These are phyloP conservation scores for Exocentrus adspersus DNA, from an alignment of 2,888 invertebrate genomes.

Conservation along the genomic window DNA sequence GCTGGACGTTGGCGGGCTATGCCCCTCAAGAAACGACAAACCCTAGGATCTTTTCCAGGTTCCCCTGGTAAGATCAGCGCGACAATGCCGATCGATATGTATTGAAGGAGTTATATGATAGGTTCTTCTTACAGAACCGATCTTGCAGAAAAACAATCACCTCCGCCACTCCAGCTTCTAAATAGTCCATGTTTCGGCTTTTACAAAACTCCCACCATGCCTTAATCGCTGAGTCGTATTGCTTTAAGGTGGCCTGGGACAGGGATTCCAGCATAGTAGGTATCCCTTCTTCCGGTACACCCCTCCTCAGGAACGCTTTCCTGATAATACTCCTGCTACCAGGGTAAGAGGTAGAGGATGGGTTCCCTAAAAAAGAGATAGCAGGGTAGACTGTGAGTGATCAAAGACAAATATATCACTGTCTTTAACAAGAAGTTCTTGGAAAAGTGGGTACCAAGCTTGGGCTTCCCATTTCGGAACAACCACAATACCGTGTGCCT, in stretches of 20 bases:
- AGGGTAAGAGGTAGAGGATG: not conserved
- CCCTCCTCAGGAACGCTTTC: not conserved
- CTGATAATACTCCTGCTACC: conserved; percentile 3
- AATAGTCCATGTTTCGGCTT: too few relatives aligned
- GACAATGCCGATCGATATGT: not conserved
- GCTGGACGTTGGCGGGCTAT: not conserved
- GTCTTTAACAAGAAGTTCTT: conserved; percentile 5
- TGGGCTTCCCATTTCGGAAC: conserved; percentile 1
- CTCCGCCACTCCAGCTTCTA: not conserved
- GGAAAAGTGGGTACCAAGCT: conserved; percentile 1
- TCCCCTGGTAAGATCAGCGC: not conserved
- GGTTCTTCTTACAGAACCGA: not conserved
- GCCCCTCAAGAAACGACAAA: not conserved
- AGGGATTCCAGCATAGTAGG: conserved; percentile 2
- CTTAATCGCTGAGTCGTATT: conserved; percentile 1
- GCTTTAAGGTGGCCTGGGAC: not conserved
- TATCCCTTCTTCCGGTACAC: not conserved
- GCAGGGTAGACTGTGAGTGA: too few relatives aligned
- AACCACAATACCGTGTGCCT: not conserved
- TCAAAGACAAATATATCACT: not conserved
- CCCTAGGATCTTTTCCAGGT: not conserved
- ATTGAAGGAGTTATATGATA: not conserved
- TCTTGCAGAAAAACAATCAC: not conserved
- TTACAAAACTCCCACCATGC: conserved; percentile 7
- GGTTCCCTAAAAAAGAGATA: too few relatives aligned